Evolutionary conservation across 2,797 vertebrate species (phyloP).

Genomic region (Eulemur albifrons): DNA sequence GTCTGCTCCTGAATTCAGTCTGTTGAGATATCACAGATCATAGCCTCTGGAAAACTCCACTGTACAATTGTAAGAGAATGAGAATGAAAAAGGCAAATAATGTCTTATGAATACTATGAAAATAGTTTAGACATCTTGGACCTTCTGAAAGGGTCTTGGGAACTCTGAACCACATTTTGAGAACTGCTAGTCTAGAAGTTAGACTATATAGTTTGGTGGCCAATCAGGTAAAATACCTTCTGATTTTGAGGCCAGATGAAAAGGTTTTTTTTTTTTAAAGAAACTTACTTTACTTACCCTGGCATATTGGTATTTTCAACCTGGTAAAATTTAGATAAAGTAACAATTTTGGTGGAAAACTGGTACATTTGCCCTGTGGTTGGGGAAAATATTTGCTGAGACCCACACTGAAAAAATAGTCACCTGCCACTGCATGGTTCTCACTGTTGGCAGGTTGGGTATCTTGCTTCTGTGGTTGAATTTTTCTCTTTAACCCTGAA

Average conservation of each 20-base stretch:
- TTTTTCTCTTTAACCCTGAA: conserved; percentile 28
- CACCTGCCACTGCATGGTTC: not conserved
- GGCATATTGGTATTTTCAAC: conserved; percentile 45
- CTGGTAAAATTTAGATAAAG: conserved; percentile 46
- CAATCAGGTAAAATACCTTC: conserved; percentile 1
- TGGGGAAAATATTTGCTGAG: conserved; percentile 46
- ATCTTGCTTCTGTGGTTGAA: conserved; percentile 32
- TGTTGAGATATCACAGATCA: conserved; percentile 5
- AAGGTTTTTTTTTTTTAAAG: conserved; percentile 23
- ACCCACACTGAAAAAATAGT: conserved; percentile 28
- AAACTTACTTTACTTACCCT: conserved; percentile 24
- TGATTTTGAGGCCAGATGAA: conserved; percentile 34
- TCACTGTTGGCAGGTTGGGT: not conserved
- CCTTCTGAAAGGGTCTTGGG: not conserved
- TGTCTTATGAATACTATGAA: not conserved
- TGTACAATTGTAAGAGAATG: not conserved
- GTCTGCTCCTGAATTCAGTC: not conserved
- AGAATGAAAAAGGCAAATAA: conserved; percentile 12
- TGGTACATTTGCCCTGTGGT: not conserved
- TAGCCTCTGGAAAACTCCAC: conserved; percentile 10
- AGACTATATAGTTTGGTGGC: not conserved
- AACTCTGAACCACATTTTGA: not conserved
- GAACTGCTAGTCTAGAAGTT: conserved; percentile 17
- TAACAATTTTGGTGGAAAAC: conserved; percentile 47
- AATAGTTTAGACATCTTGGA: conserved; percentile 23